Evolutionary conservation across 2,888 invertebrate species (phyloP), one percentile per base, ranked within the genome.

Genomic region (Dynastes hyllus): DNA sequence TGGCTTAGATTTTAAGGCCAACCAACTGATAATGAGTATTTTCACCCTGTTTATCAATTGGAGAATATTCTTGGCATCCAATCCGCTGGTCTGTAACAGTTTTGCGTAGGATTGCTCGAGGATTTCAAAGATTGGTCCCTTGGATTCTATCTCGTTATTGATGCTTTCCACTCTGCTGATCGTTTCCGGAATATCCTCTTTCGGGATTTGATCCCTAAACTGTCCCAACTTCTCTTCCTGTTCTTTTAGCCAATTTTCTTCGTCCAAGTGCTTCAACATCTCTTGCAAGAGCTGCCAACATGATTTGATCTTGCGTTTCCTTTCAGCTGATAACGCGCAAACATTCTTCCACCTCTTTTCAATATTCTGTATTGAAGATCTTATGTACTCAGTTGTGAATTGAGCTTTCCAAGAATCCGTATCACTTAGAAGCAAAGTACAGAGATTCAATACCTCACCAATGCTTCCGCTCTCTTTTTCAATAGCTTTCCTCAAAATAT

Each of bases 311-410:
- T 92, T 93, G 0, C 92, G 91, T 87, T 94, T 95, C 1, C 94
- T 91, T 77, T 94, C 94, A 5, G 94, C 92, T 0, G 95, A 95
- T 86, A 92, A 91, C 2, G 92, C 92, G 85, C 95, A 96, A 1
- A 95, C 93, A 63, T 92, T 91, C 84, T 94, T 95, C 96, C 96
- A 96, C 81, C 95, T 92, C 85, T 92, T 93, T 84, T 96, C 95
- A 11, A 96, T 90, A 78, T 93, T 93, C 75, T 94, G 93, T 73
- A 93, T 92, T 0, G 94, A 93, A 0, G 90, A 90, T 40, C 92
- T 92, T 11, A 96, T 90, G 75, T 92, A 92, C 53, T 94, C 92
- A 0, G 93, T 92, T 81, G 94, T 93, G 76, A 95, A 93, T 83
- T 94, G 93, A 0, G 93, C 92, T 84, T 93, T 94, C 88, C 93